Base-by-base conservation (phyloP, 2,888 invertebrate genomes). In the Morpho deidamia region DNA sequence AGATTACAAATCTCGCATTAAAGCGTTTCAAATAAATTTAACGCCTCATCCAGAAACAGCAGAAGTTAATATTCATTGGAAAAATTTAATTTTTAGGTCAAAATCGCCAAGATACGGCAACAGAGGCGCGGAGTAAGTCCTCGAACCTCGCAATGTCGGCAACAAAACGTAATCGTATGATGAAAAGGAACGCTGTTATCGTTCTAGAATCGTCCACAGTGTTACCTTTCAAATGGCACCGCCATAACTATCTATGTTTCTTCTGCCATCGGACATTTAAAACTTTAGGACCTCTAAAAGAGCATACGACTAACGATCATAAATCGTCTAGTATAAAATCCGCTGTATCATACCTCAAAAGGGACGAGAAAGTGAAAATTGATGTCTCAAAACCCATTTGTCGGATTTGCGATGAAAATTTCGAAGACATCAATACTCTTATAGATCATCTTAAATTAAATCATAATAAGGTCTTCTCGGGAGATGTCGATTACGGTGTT, bases 281-380 rank as follows among this genome's bases (percentile, higher is more conserved):
- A 74, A 70, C 74, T 3, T 66, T 74, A 0, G 59, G 68, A 1
- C 51, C 63, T 0, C 66, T 92, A 1, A 87, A 85, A 70, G 77
- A 78, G 23, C 91, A 91, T 55, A 81, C 84, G 0, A 66, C 39
- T 23, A 60, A 61, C 1, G 72, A 78, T 10, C 88, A 89, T 52
- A 62, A 63, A 33, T 71, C 66, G 11, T 66, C 78, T 0, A 84
- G 74, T 41, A 62, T 82, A 0, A 78, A 78, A 71, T 68, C 83
- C 0, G 84, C 87, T 0, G 85, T 87, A 2, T 69, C 70, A 0
- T 83, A 81, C 35, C 55, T 87, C 3, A 76, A 79, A 52, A 69
- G 84, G 12, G 86, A 85, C 41, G 86, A 85, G 48, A 83, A 81
- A 63, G 83, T 86, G 1, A 89, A 89, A 79, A 76, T 88, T 44